Evolutionary conservation across 2,888 invertebrate species (phyloP), one percentile per base, ranked within the genome.

Genomic region (Ceriagrion tenellum): DNA sequence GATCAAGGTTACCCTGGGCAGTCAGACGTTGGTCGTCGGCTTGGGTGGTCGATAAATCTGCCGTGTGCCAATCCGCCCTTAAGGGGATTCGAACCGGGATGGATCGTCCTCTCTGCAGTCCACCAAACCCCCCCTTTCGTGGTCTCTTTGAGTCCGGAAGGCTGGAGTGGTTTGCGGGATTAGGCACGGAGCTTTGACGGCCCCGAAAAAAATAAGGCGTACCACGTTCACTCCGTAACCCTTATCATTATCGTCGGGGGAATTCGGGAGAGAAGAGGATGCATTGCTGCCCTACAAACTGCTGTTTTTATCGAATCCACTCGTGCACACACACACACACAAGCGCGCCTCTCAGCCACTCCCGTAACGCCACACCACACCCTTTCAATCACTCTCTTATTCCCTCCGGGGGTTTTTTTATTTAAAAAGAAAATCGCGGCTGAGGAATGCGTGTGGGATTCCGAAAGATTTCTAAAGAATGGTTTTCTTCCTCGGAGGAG

Each of bases 381-480:
- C 69, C 69, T 69, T 69, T 69, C n/a, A 20, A 69, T 69, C 69
- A 69, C 69, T 69, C 69, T 69, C 26, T 69, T 69, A 69, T 69
- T 69, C n/a, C 81, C 35, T 35, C 35, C 12, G 4, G 81, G 35
- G 30, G 1, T 81, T 81, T 69, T 59, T 59, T 59, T 16, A 56
- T 56, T 56, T 56, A 56, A 56, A 16, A n/a, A 93, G 20, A 59
- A 56, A 55, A 59, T 16, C 23, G 95, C 23, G 55, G n/a, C 16
- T 20, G 55, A 59, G 59, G 55, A 90, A 90, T n/a, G 26, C 90
- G 90, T 55, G 55, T 16, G 59, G 89, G n/a, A 74, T 95, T 59
- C 63, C 69, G 88, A 20, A 56, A 30, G 55, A 88, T 95, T 47
- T 89, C 91, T 59, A 63, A 59, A 55, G 63, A 91, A 63, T 63